phyloP scores from a whole-genome alignment of 2,888 invertebrate species.

The Drosophila borborema region DNA sequence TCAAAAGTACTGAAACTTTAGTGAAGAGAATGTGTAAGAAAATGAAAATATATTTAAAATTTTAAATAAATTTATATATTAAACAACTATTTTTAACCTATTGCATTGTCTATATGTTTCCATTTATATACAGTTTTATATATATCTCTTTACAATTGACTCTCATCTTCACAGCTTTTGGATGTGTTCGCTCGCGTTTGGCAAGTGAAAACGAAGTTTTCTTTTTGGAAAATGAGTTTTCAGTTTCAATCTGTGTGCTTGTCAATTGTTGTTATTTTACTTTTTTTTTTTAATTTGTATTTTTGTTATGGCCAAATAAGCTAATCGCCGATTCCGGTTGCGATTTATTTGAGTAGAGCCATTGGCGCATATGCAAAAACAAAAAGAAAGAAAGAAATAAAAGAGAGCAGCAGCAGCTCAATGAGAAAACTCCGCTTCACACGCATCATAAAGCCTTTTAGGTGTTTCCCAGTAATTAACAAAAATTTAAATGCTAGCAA shows the following conservation, averaged over 20 bases:
- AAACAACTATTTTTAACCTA: not conserved
- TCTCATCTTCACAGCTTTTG: slow-evolving; percentile 29
- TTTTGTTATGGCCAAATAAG: slow-evolving; percentile 43
- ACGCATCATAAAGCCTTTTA: slow-evolving; percentile 16
- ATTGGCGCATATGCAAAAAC: slow-evolving; percentile 28
- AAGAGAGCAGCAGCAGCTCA: slow-evolving; percentile 12
- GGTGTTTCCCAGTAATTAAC: slow-evolving; percentile 27
- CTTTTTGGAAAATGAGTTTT: slow-evolving; percentile 56
- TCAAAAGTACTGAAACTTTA: not conserved
- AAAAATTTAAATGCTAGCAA: slow-evolving; percentile 19
- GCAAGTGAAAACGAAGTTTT: slow-evolving; percentile 65
- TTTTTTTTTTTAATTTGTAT: slow-evolving; percentile 18
- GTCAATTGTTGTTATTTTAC: slow-evolving; percentile 26
- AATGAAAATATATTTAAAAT: too few species aligned
- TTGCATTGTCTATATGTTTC: not conserved
- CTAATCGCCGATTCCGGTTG: slow-evolving; percentile 69
- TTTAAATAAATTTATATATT: not conserved
- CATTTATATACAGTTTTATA: not conserved
- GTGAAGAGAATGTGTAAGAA: too few species aligned
- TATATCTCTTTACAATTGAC: not conserved
- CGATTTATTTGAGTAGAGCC: slow-evolving; percentile 26
- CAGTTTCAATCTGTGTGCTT: slow-evolving; percentile 52
- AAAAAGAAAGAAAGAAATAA: slow-evolving; percentile 5
- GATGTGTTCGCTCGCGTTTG: slow-evolving; percentile 20
- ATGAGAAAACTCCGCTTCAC: slow-evolving; percentile 24